Evolutionary conservation across 1,140 invertebrate genomes (phyloP).

Genomic region (Cotesia typhae): DNA sequence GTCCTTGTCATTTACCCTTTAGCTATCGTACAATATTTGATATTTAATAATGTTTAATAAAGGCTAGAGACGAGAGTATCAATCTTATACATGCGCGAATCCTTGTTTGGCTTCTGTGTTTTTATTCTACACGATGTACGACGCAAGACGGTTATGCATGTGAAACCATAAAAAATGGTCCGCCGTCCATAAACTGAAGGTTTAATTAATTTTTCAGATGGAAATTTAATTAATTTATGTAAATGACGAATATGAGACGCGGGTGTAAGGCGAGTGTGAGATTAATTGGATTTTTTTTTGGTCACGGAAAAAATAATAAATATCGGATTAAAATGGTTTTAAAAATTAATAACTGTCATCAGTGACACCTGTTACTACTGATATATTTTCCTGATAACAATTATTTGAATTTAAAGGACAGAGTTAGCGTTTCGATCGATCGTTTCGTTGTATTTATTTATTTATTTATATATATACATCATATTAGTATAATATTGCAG

Average conservation of each 20-base stretch:
- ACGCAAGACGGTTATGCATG: too few species aligned
- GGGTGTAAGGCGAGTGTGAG: neutral
- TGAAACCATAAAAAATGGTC: neutral
- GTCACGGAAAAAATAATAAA: neutral
- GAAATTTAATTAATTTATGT: too few species aligned
- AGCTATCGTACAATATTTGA: too few species aligned
- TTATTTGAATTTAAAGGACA: conserved; percentile 25
- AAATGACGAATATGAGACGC: too few species aligned
- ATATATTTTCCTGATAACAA: conserved; percentile 31
- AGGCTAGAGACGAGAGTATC: conserved; percentile 11
- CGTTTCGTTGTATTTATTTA: neutral
- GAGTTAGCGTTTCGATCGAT: neutral
- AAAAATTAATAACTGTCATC: conserved; percentile 27
- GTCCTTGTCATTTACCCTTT: neutral
- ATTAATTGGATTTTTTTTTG: neutral
- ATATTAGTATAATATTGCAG: too few species aligned
- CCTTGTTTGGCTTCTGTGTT: neutral
- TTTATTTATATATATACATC: too few species aligned
- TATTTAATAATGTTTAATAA: neutral
- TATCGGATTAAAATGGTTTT: neutral
- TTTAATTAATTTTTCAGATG: too few species aligned
- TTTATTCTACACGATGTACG: too few species aligned
- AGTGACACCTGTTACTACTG: conserved; percentile 29
- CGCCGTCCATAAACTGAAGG: too few species aligned
- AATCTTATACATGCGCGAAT: conserved; percentile 10